A percentile compares a stretch with the other conserved stretches of the same genome.
Conservation (phyloP, 2,888 invertebrate genomes). For the Pheosia gnoma region DNA sequence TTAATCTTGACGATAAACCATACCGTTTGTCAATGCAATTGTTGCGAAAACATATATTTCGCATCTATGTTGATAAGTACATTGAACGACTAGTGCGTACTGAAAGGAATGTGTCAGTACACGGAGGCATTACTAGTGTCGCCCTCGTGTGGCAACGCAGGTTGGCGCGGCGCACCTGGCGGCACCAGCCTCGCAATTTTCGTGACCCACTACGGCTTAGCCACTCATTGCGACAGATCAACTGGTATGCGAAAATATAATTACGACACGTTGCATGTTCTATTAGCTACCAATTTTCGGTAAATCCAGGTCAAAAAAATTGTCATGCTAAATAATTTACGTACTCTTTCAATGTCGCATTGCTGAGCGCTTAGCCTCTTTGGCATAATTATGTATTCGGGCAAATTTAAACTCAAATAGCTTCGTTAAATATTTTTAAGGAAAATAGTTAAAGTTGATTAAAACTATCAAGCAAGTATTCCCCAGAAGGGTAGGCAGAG, state of each 20-base stretch:
- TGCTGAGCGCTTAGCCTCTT: neutral
- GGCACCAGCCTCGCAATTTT: constrained; percentile 58
- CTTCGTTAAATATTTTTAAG: too few relatives aligned
- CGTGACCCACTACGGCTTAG: constrained; percentile 54
- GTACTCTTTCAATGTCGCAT: neutral
- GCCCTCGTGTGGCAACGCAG: constrained; percentile 48
- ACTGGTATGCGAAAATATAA: constrained; percentile 24
- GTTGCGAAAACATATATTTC: too few relatives aligned
- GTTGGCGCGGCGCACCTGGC: constrained; percentile 52
- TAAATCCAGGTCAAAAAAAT: constrained; percentile 12
- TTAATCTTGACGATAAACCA: too few relatives aligned
- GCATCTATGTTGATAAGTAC: too few relatives aligned
- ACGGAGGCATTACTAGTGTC: constrained; percentile 8
- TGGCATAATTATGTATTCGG: neutral
- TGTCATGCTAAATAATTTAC: constrained; percentile 10
- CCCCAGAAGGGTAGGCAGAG: too few relatives aligned
- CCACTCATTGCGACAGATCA: constrained; percentile 55
- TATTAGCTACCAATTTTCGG: constrained; percentile 11
- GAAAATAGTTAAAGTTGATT: too few relatives aligned
- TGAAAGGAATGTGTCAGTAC: neutral
- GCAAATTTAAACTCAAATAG: neutral
- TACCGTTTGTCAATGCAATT: too few relatives aligned
- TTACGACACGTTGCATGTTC: constrained; percentile 25
- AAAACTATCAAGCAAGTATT: too few relatives aligned
- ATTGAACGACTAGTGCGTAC: neutral